A percentile compares a stretch with the other conserved stretches of the same genome.
Evolutionary conservation across 1,140 invertebrate species (phyloP).

Genomic region (Idris sp.): DNA sequence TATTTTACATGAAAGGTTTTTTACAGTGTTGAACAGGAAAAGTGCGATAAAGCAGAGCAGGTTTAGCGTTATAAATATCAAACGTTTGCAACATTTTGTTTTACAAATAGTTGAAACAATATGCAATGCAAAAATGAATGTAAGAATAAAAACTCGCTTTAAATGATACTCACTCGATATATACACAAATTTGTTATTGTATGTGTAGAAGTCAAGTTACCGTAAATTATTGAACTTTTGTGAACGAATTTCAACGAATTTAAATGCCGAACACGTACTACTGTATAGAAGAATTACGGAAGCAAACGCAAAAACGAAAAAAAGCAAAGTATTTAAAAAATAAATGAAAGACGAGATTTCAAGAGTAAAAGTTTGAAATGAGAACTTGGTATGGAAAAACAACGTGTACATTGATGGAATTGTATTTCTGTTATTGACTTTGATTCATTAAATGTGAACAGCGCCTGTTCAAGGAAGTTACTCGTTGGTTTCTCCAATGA

Average conservation of each 20-base stretch:
- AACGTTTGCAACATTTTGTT: constrained; percentile 29
- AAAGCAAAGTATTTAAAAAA: constrained; percentile 17
- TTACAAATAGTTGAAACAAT: constrained; percentile 8
- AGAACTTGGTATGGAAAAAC: constrained; percentile 10
- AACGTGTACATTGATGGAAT: constrained; percentile 51
- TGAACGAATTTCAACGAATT: constrained; percentile 64
- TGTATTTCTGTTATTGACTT: constrained; percentile 34
- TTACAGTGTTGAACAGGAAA: no score
- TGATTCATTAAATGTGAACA: constrained; percentile 4
- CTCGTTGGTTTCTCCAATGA: constrained; percentile 3
- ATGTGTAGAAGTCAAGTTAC: constrained; percentile 18
- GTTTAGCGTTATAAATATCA: constrained; percentile 25
- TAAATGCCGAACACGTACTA: constrained; percentile 25
- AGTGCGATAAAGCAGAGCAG: constrained; percentile 30
- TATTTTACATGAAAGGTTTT: no score
- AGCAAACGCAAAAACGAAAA: background rate
- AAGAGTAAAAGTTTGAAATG: constrained; percentile 5
- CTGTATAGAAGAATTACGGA: constrained; percentile 13
- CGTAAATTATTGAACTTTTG: constrained; percentile 60
- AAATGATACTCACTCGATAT: constrained; percentile 4
- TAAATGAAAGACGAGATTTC: background rate
- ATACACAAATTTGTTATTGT: constrained; percentile 41
- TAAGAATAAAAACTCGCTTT: background rate
- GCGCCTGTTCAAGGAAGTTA: constrained; percentile 10
- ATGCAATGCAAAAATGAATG: constrained; percentile 4